Conservation (phyloP, 2,888 invertebrate genomes). For the Nephrotoma appendiculata region DNA sequence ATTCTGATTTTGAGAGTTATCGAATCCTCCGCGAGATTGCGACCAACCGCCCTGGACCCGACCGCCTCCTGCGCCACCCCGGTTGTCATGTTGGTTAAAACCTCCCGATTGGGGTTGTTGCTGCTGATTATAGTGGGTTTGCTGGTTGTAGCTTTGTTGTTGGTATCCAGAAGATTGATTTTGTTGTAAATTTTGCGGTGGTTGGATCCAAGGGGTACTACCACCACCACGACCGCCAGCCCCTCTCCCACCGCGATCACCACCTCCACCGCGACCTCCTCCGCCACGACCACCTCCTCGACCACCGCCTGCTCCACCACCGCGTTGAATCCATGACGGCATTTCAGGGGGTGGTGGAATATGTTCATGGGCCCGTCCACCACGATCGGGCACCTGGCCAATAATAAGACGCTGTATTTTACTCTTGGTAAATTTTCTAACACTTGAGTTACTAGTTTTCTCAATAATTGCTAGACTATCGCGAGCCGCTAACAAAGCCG, state of each 20-base stretch:
- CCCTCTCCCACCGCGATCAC: conserved; percentile 21
- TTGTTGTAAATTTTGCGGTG: conserved; percentile 7
- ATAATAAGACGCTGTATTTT: conserved; percentile 80
- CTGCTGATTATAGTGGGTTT: conserved; percentile 13
- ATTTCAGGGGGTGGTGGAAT: conserved; percentile 93
- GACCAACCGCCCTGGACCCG: conserved; percentile 32
- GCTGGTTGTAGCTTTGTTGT: conserved; percentile 13
- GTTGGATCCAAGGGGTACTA: neutral
- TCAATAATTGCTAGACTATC: conserved; percentile 74
- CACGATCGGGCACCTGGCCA: conserved; percentile 88
- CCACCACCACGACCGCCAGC: conserved; percentile 17
- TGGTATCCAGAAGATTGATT: conserved; percentile 9
- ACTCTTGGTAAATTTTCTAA: conserved; percentile 71
- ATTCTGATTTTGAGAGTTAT: conserved; percentile 14
- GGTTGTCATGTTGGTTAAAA: neutral
- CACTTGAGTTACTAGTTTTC: conserved; percentile 78
- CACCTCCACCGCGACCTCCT: conserved; percentile 20
- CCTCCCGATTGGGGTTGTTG: conserved; percentile 5
- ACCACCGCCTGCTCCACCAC: conserved; percentile 34
- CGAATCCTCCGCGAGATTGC: conserved; percentile 14
- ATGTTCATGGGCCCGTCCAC: conserved; percentile 81
- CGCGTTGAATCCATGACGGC: conserved; percentile 77
- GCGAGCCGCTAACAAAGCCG: conserved; percentile 73
- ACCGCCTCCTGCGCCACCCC: conserved; percentile 24
- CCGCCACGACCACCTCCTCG: conserved; percentile 29